These are phyloP conservation scores for Rhineura floridana DNA, from an alignment of 2,113 vertebrate genomes.

Conservation along the genomic window DNA sequence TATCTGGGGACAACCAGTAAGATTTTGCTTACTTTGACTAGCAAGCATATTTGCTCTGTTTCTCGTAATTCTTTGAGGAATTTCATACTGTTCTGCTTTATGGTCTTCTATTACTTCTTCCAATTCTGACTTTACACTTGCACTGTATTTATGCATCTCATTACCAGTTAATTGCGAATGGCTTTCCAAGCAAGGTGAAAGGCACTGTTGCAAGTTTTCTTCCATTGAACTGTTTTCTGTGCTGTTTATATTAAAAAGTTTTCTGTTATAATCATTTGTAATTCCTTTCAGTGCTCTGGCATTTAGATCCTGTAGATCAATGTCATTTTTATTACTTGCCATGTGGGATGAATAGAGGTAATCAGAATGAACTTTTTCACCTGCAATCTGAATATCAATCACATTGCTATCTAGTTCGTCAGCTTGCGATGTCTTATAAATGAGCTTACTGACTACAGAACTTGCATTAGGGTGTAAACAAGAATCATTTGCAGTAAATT, in stretches of 20 bases:
- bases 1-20: conserved; percentile 76
- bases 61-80: conserved; percentile 80
- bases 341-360: conserved; percentile 57
- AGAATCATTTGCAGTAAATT: conserved; percentile 53
- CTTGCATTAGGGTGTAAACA: conserved; percentile 58
- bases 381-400: conserved; percentile 66
- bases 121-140: conserved; percentile 76
- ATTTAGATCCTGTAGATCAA: conserved; percentile 63
- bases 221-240: conserved; percentile 60
- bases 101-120: conserved; percentile 79
- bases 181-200: conserved; percentile 63
- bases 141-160: conserved; percentile 71
- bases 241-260: conserved; percentile 50
- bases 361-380: conserved; percentile 68
- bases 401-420: conserved; percentile 60
- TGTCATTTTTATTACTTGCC: conserved; percentile 67
- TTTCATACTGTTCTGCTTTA: conserved; percentile 74
- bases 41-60: conserved; percentile 78
- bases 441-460: conserved; percentile 48
- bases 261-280: conserved; percentile 62
- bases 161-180: conserved; percentile 66
- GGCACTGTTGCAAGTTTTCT: conserved; percentile 63
- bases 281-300: conserved; percentile 67
- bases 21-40: conserved; percentile 78
- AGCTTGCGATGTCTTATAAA: conserved; percentile 58